Base-by-base conservation (phyloP, 53 echinoderm and acorn worm genomes). In the Paracentrotus lividus region DNA sequence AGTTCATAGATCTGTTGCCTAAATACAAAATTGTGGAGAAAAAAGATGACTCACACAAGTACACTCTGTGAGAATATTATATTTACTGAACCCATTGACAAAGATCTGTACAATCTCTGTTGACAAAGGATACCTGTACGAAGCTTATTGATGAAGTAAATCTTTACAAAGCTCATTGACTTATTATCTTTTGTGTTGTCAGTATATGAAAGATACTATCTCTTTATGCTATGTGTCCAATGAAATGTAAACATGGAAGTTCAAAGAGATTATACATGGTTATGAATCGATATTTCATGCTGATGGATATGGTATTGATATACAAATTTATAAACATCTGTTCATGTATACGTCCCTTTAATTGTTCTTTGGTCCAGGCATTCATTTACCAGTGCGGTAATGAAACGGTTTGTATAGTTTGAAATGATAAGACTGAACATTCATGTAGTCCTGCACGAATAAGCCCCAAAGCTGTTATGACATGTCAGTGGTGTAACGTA, bases 21-120 rank as follows among this genome's bases (percentile, higher is more conserved):
- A 67, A 72, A 20, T 40, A 36, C 6, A 32, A 10, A 72, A 38
- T 72, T 38, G 5, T 18, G 36, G 72, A 72, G 36, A 72, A 36
- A 21, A 45, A n/a, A 27, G 1, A 81, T 81, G 81, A 81, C 81
- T 81, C 81, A 81, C 47, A 81, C n/a, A 45, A 14, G n/a, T n/a
- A n/a, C n/a, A n/a, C n/a, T n/a, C 44, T n/a, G 47, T 47, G 81
- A 12, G 81, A 81, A 81, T 47, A n/a, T n/a, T n/a, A n/a, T n/a
- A n/a, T n/a, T n/a, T n/a, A n/a, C n/a, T n/a, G n/a, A n/a, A n/a
- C n/a, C n/a, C n/a, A n/a, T n/a, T 0, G 26, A 47, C 13, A 10
- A 47, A 47, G 26, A 81, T 81, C 81, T 24, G 47, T 81, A 81
- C 81, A 81, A 81, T n/a, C n/a, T 10, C 81, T n/a, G n/a, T 81